Evolutionary conservation across 2,888 invertebrate genomes (phyloP).

Genomic region (Corbicula japonica): DNA sequence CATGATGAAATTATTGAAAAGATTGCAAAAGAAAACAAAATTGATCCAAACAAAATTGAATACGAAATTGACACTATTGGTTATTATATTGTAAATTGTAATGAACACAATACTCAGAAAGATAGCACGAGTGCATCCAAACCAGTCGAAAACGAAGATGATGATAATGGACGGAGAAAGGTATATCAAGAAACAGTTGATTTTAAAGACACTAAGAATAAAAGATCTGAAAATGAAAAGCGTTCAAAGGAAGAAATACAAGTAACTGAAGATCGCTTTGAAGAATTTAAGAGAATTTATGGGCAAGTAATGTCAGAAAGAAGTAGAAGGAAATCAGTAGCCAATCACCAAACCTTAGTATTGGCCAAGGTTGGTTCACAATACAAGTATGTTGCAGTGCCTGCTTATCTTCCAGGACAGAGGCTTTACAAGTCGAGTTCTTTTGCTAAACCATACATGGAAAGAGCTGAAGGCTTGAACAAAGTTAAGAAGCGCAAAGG

Average conservation of each 20-base stretch:
- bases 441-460: conserved; percentile 48
- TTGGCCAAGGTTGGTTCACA: conserved; percentile 51
- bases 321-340: conserved; percentile 3
- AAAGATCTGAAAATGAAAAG: background rate
- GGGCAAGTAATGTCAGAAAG: conserved; percentile 2
- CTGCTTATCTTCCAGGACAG: conserved; percentile 58
- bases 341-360: conserved; percentile 54
- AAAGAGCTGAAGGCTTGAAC: conserved; percentile 31
- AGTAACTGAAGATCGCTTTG: conserved; percentile 23
- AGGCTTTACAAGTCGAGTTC: conserved; percentile 40
- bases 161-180: background rate
- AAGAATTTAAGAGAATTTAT: conserved; percentile 45
- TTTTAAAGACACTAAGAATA: background rate
- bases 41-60: background rate
- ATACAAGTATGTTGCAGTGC: conserved; percentile 54
- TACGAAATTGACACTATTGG: conserved; percentile 54
- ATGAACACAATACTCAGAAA: background rate
- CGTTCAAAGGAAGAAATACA: background rate
- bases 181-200: background rate
- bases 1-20: conserved; percentile 39
- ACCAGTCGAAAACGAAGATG: background rate
- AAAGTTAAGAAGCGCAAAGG: conserved; percentile 29
- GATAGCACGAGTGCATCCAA: background rate
- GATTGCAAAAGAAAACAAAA: conserved; percentile 41
- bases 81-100: conserved; percentile 33